Evolutionary conservation across 2,797 vertebrate species (phyloP).

Genomic region (Intellagama lesueurii): DNA sequence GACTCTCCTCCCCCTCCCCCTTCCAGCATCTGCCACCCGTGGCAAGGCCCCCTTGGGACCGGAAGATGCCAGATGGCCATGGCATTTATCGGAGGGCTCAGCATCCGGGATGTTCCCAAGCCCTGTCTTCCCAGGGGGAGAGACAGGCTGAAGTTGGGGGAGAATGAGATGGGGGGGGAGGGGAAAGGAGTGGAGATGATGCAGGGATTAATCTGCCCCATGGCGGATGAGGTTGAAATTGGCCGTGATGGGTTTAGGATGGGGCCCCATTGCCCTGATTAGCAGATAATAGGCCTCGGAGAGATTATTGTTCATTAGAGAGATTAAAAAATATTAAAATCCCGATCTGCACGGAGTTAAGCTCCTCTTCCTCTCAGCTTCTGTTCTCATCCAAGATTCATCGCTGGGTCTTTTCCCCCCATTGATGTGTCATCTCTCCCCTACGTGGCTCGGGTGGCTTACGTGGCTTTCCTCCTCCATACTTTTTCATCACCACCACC

Average conservation of each 20-base stretch:
- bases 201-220: slow-evolving; percentile 44
- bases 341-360: neutral
- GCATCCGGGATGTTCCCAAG: neutral
- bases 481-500: too few relatives aligned
- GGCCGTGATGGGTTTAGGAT: neutral
- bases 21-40: neutral
- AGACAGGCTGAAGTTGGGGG: neutral
- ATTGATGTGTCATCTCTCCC: too few relatives aligned
- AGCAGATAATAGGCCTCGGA: slow-evolving; percentile 3
- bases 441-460: too few relatives aligned
- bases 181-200: too few relatives aligned
- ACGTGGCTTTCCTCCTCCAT: too few relatives aligned
- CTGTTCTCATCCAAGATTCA: neutral
- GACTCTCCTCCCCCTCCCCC: neutral
- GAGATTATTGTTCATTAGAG: neutral
- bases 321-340: slow-evolving; percentile 6
- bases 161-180: neutral
- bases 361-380: too few relatives aligned
- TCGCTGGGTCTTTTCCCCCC: neutral
- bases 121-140: too few relatives aligned
- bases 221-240: neutral
- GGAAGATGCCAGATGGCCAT: slow-evolving; percentile 58
- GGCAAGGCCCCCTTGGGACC: neutral
- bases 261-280: neutral
- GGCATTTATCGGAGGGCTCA: slow-evolving; percentile 31